phyloP scores from a whole-genome alignment of 2,113 vertebrate species.

The Sinocyclocheilus anshuiensis region DNA sequence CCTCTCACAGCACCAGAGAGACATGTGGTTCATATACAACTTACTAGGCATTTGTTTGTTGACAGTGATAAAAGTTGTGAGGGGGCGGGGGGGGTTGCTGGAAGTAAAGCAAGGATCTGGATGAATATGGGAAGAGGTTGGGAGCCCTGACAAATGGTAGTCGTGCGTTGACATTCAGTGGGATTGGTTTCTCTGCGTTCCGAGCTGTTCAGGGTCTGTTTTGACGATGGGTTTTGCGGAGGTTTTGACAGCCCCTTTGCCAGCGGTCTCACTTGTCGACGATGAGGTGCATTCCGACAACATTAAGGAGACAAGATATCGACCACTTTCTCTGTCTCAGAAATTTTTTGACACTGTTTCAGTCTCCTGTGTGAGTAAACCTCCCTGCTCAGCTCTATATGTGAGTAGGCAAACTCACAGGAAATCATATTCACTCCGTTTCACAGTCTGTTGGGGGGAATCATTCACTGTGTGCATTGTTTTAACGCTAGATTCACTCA shows the following conservation, averaged over 20 bases:
- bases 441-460: neutral
- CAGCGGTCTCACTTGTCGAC: slow-evolving; percentile 26
- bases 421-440: neutral
- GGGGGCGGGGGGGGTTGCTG: neutral
- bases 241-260: slow-evolving; percentile 43
- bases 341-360: slow-evolving; percentile 26
- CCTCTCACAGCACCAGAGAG: slow-evolving; percentile 22
- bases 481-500: neutral
- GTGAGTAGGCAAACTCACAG: slow-evolving; percentile 13
- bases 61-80: slow-evolving; percentile 25
- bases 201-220: slow-evolving; percentile 16
- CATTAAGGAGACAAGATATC: slow-evolving; percentile 41
- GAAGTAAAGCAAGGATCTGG: neutral
- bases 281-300: slow-evolving; percentile 32
- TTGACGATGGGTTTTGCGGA: slow-evolving; percentile 28
- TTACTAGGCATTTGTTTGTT: slow-evolving; percentile 38
- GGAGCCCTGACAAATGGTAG: slow-evolving; percentile 37
- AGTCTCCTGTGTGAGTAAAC: slow-evolving; percentile 34
- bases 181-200: neutral
- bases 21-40: slow-evolving; percentile 36
- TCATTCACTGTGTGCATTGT: neutral
- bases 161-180: slow-evolving; percentile 20
- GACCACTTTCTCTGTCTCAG: slow-evolving; percentile 10
- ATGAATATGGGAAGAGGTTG: slow-evolving; percentile 22
- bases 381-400: slow-evolving; percentile 1